Percentiles rank a stretch among this genome's conserved stretches.
phyloP scores from a whole-genome alignment of 2,113 vertebrate species.

The Xyrauchen texanus region DNA sequence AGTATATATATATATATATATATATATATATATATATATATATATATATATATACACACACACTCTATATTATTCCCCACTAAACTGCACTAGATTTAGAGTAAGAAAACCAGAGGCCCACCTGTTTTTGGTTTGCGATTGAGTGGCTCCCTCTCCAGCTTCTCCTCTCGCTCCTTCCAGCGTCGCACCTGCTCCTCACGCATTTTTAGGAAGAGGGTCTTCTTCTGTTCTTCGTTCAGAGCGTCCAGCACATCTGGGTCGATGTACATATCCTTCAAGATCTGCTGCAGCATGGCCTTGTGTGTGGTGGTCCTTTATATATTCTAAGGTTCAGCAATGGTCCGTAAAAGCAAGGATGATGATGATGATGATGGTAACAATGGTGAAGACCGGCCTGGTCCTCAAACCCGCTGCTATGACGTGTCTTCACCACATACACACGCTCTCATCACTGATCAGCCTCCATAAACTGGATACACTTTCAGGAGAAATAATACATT shows the following conservation, averaged over 20 bases:
- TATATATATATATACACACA: too few relatives aligned
- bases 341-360: conserved; percentile 11
- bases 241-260: conserved; percentile 77
- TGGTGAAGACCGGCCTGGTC: too few relatives aligned
- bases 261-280: conserved; percentile 81
- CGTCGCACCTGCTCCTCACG: conserved; percentile 79
- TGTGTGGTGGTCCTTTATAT: conserved; percentile 6
- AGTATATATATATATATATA: too few relatives aligned
- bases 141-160: conserved; percentile 60
- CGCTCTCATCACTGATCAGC: conserved; percentile 45
- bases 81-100: too few relatives aligned
- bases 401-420: conserved; percentile 1
- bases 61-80: too few relatives aligned
- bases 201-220: conserved; percentile 81
- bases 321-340: neutral
- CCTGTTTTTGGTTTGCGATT: conserved; percentile 69
- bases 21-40: too few relatives aligned
- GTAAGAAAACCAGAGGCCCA: conserved; percentile 41
- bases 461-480: conserved; percentile 45
- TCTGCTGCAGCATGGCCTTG: conserved; percentile 77
- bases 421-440: conserved; percentile 40
- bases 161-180: conserved; percentile 78
- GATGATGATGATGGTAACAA: conserved; percentile 12
- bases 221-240: conserved; percentile 80
- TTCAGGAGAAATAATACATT: conserved; percentile 48